These are phyloP conservation scores for Rotaria sp. DNA, from an alignment of 2,888 invertebrate genomes.

Conservation along the genomic window DNA sequence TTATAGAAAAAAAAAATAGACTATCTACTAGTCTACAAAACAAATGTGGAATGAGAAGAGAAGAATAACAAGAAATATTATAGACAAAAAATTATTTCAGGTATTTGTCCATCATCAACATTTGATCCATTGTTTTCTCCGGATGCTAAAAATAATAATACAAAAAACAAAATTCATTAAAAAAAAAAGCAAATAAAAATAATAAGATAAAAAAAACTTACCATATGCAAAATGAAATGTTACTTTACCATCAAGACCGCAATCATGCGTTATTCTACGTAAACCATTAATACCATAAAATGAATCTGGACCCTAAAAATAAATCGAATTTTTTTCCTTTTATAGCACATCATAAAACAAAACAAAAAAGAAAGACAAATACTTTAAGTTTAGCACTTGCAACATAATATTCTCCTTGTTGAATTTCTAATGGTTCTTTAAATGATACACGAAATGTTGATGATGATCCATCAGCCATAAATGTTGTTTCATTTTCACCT, in stretches of 20 bases:
- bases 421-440: slow-evolving; percentile 73
- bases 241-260: slow-evolving; percentile 62
- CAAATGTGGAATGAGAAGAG: slow-evolving; percentile 1
- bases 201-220: background rate
- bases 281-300: slow-evolving; percentile 76
- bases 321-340: too few species aligned
- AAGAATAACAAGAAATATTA: background rate
- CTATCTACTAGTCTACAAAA: slow-evolving; percentile 17
- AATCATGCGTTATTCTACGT: slow-evolving; percentile 68
- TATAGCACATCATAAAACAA: too few species aligned
- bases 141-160: slow-evolving; percentile 52
- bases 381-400: slow-evolving; percentile 73
- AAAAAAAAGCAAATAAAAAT: too few species aligned
- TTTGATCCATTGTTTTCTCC: slow-evolving; percentile 78
- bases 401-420: slow-evolving; percentile 71
- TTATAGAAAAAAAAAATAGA: slow-evolving; percentile 15
- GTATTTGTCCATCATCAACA: slow-evolving; percentile 78
- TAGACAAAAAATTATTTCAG: slow-evolving; percentile 68
- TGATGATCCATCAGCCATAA: slow-evolving; percentile 71
- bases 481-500: slow-evolving; percentile 69
- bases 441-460: slow-evolving; percentile 73
- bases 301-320: slow-evolving; percentile 70
- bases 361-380: slow-evolving; percentile 33
- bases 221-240: slow-evolving; percentile 75
- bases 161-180: too few species aligned